Base-by-base conservation (phyloP, 2,888 invertebrate genomes). In the Himalopsyche anomala region DNA sequence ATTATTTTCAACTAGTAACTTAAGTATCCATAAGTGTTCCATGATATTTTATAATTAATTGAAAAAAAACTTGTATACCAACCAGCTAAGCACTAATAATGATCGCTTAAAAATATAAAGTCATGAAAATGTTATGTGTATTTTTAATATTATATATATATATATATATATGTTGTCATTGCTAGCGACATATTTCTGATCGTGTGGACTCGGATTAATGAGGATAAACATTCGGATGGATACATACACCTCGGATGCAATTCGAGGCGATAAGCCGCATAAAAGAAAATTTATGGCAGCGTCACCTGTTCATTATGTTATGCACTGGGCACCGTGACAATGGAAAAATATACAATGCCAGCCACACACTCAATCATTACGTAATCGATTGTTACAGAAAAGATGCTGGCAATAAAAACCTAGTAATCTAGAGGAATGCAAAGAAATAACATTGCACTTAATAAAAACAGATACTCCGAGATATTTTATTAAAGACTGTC, bases 241-340 rank as follows among this genome's bases (percentile, higher is more conserved):
- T 74, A 8, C 69, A 36, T 69, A 28, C 74, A 36, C 74, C 12
- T 74, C 74, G 12, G 51, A 82, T 82, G 79, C 85, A 82, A 80
- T 15, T 28, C 11, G 80, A 62, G 54, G 42, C 40, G 86, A 86
- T 83, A 81, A 69, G 51, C 36, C 9, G 83, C 55, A 15, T 69
- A 80, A 83, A 74, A 45, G 62, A 56, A 74, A 42, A 81, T 87
- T 85, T 87, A 82, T 85, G 82, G 83, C 84, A n/a, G 45, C 81
- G 88, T 88, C 88, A 88, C 85, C 81, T 55, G 82, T 56, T 86
- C 74, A 88, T 86, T 88, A 87, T 84, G 51, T 86, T 85, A 86
- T 85, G 83, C 85, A 69, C 54, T 56, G 81, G 80, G 84, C 69
- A 81, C 45, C 81, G 62, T 85, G 86, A 87, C 88, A 85, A 87